phyloP scores from a whole-genome alignment of 2,888 invertebrate genomes.

The Netelia inedita region DNA sequence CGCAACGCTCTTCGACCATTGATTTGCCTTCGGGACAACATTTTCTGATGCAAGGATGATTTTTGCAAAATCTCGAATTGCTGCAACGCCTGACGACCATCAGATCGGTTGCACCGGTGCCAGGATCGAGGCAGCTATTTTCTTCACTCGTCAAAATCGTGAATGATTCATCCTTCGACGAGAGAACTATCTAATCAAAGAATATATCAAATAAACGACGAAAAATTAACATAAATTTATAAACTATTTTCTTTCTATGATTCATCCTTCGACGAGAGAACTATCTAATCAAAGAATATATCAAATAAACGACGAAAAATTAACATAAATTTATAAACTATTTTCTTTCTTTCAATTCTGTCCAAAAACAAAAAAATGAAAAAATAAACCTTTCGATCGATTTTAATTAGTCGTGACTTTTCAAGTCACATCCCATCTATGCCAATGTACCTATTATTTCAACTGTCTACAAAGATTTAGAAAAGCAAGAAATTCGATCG shows the following conservation, averaged over 20 bases:
- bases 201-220: not conserved
- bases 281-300: not conserved
- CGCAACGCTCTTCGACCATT: conserved; percentile 45
- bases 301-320: not conserved
- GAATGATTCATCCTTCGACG: conserved; percentile 10
- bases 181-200: not conserved
- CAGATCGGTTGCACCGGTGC: conserved; percentile 42
- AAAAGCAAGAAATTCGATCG: not conserved
- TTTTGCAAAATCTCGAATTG: conserved; percentile 69
- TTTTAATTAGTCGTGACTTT: too few relatives aligned
- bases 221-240: not conserved
- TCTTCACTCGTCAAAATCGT: conserved; percentile 57
- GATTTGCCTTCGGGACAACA: conserved; percentile 81
- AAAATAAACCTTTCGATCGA: not conserved
- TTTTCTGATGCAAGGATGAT: conserved; percentile 81
- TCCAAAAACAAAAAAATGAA: not conserved
- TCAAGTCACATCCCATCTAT: too few relatives aligned
- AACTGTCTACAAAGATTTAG: too few relatives aligned
- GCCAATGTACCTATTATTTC: too few relatives aligned
- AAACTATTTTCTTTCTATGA: too few relatives aligned
- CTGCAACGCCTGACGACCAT: conserved; percentile 67
- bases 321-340: not conserved
- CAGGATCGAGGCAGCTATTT: conserved; percentile 77
- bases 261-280: conserved; percentile 1
- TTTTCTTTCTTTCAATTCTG: not conserved